Conservation (phyloP, 1,140 invertebrate genomes). For the Calliopsis andreniformis region DNA sequence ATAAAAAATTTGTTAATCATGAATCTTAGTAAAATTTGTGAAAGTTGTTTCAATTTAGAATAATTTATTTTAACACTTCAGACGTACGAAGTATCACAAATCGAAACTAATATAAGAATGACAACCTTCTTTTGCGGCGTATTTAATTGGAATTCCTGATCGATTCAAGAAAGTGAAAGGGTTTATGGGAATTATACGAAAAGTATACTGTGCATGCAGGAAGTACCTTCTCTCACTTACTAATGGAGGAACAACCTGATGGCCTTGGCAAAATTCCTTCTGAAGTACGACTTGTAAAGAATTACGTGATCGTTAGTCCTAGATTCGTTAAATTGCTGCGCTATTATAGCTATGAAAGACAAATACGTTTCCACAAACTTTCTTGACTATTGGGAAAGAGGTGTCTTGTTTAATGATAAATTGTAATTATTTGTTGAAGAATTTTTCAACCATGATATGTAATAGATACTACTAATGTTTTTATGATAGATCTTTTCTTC, state of each 20-base stretch:
- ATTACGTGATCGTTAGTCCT: constrained; percentile 8
- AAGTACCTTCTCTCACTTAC: neutral
- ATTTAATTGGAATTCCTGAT: neutral
- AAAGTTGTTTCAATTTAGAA: too few species aligned
- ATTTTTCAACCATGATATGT: neutral
- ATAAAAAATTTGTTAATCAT: too few species aligned
- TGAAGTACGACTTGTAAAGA: neutral
- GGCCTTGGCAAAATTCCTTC: constrained; percentile 18
- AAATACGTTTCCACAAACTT: neutral
- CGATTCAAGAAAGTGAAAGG: constrained; percentile 9
- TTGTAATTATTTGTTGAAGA: neutral
- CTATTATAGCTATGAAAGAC: constrained; percentile 3
- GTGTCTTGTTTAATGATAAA: neutral
- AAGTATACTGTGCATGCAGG: neutral
- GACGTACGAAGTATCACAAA: too few species aligned
- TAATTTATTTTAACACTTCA: too few species aligned
- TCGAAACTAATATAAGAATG: too few species aligned
- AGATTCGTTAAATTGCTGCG: neutral
- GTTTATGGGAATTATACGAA: neutral
- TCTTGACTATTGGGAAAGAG: neutral
- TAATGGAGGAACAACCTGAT: neutral
- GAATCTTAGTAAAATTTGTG: too few species aligned
- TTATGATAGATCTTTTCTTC: too few species aligned
- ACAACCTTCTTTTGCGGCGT: too few species aligned
- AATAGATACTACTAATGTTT: neutral